These are phyloP conservation scores for Erythrolamprus reginae DNA, from an alignment of 2,113 vertebrate genomes.

Conservation along the genomic window DNA sequence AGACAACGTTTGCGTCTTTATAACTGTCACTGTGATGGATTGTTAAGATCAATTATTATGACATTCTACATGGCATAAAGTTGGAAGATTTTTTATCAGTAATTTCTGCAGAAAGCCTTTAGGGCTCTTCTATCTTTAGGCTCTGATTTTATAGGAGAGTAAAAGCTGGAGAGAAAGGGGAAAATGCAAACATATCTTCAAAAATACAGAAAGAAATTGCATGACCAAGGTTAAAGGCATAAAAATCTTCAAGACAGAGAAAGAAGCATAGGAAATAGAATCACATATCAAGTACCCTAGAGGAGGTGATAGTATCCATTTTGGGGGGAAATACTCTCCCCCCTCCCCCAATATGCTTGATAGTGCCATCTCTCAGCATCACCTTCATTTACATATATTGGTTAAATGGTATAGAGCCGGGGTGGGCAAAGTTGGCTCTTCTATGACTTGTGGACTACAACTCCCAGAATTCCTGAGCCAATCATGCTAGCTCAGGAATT, in stretches of 20 bases:
- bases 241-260: neutral
- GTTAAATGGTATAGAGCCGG: neutral
- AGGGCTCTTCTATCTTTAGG: neutral
- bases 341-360: neutral
- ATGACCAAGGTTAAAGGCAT: neutral
- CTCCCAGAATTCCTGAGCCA: too few species aligned
- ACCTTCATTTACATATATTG: neutral
- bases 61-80: constrained; percentile 11
- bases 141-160: neutral
- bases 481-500: too few species aligned
- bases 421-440: too few species aligned
- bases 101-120: constrained; percentile 8
- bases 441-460: too few species aligned
- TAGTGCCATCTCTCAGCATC: neutral
- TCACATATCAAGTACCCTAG: neutral
- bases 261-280: neutral
- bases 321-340: neutral
- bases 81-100: constrained; percentile 10
- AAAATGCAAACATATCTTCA: constrained; percentile 13
- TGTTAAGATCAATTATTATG: constrained; percentile 18
- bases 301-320: neutral
- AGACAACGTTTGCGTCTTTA: constrained; percentile 1
- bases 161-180: neutral
- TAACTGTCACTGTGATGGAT: neutral
- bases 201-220: neutral